These are phyloP conservation scores for Noctua pronuba DNA, from an alignment of 2,888 invertebrate genomes.

Conservation along the genomic window DNA sequence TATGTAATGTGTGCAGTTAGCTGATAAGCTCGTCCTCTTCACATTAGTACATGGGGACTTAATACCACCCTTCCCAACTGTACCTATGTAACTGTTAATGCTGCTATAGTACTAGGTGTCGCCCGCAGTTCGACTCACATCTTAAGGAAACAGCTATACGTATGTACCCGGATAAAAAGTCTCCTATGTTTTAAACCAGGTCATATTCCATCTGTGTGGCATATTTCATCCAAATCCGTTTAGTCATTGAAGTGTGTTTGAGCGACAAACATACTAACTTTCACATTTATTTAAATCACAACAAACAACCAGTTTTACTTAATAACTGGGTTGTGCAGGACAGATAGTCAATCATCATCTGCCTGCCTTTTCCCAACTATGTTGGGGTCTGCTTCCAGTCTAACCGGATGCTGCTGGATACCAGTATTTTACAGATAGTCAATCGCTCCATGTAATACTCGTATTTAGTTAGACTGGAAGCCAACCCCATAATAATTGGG, in stretches of 20 bases:
- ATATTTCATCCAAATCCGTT: neutral
- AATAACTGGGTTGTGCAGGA: neutral
- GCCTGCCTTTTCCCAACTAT: too few species aligned
- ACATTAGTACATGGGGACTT: slow-evolving; percentile 9
- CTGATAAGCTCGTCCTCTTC: slow-evolving; percentile 35
- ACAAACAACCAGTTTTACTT: neutral
- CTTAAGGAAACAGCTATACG: neutral
- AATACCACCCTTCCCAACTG: neutral
- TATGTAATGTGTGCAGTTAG: slow-evolving; percentile 33
- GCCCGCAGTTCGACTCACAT: neutral
- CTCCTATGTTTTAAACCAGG: neutral
- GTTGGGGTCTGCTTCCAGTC: too few species aligned
- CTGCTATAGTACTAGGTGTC: neutral
- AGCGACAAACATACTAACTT: neutral
- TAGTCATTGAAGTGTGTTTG: neutral
- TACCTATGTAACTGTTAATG: neutral
- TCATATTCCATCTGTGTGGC: neutral
- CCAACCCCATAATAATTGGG: neutral
- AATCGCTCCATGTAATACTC: neutral
- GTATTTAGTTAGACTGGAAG: too few species aligned
- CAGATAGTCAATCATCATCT: too few species aligned
- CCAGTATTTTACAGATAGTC: too few species aligned
- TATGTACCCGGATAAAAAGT: neutral
- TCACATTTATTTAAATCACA: neutral
- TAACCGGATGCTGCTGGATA: too few species aligned